phyloP scores from a whole-genome alignment of 2,113 vertebrate genomes.

The Melanerpes formicivorus region DNA sequence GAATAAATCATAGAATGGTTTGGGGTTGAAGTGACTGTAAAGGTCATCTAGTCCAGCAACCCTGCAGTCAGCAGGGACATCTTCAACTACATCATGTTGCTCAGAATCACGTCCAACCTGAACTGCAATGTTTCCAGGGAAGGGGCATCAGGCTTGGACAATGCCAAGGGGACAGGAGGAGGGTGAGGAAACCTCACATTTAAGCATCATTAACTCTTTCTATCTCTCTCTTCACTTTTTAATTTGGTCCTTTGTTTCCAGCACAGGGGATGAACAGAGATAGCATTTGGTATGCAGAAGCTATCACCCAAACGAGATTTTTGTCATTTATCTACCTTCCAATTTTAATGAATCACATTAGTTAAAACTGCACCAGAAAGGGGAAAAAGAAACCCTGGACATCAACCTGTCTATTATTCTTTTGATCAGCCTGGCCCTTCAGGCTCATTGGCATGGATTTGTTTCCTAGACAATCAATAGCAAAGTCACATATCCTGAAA shows the following conservation, averaged over 20 bases:
- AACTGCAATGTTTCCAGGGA: not conserved
- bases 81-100: not conserved
- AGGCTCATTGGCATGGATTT: conserved; percentile 49
- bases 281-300: not conserved
- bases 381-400: not conserved
- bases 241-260: not conserved
- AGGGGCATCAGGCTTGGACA: not conserved
- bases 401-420: not conserved
- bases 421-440: conserved; percentile 27
- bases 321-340: conserved; percentile 1
- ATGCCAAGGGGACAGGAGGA: not conserved
- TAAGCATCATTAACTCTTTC: not conserved
- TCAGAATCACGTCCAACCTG: not conserved
- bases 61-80: not conserved
- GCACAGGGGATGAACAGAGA: not conserved
- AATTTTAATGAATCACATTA: conserved; percentile 39
- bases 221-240: not conserved
- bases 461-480: conserved; percentile 25
- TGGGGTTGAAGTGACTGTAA: not conserved
- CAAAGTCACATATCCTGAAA: not conserved
- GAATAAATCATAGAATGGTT: not conserved
- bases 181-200: not conserved
- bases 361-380: not conserved
- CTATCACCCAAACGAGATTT: not conserved
- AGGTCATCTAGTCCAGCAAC: not conserved